phyloP scores from a whole-genome alignment of 1,140 invertebrate species.

The Platyscapa corneri region DNA sequence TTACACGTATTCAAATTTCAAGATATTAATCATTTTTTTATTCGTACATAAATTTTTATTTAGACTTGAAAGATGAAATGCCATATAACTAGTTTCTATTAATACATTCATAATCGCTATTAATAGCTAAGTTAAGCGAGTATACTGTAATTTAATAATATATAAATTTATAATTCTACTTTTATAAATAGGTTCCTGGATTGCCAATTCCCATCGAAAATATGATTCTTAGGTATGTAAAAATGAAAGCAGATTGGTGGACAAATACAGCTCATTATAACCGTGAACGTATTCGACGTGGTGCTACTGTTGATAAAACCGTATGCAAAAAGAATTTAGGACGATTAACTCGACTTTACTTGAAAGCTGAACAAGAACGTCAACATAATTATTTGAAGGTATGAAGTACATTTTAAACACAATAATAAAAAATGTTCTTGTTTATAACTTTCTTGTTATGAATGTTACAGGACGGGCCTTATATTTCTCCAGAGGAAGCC shows the following conservation, averaged over 20 bases:
- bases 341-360: slow-evolving; percentile 94
- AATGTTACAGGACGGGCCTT: slow-evolving; percentile 90
- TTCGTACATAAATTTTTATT: no score
- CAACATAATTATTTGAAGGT: slow-evolving; percentile 99
- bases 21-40: no score
- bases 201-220: slow-evolving; percentile 99
- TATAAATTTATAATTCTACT: neutral
- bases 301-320: slow-evolving; percentile 98
- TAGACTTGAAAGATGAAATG: no score
- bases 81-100: no score
- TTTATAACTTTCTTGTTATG: slow-evolving; percentile 47
- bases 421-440: neutral
- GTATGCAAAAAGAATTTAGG: slow-evolving; percentile 99
- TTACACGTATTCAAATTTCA: no score
- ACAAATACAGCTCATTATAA: slow-evolving; percentile 99
- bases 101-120: no score
- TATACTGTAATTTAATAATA: no score
- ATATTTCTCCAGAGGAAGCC: slow-evolving; percentile 99
- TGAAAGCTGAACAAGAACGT: slow-evolving; percentile 99
- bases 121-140: no score
- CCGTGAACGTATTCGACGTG: slow-evolving; percentile 93
- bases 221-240: slow-evolving; percentile 99
- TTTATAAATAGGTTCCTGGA: slow-evolving; percentile 85
- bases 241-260: slow-evolving; percentile 99
- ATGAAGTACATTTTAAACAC: slow-evolving; percentile 9